These are phyloP conservation scores for Pollenia griseotomentosa DNA, from an alignment of 2,888 invertebrate genomes.

Conservation along the genomic window DNA sequence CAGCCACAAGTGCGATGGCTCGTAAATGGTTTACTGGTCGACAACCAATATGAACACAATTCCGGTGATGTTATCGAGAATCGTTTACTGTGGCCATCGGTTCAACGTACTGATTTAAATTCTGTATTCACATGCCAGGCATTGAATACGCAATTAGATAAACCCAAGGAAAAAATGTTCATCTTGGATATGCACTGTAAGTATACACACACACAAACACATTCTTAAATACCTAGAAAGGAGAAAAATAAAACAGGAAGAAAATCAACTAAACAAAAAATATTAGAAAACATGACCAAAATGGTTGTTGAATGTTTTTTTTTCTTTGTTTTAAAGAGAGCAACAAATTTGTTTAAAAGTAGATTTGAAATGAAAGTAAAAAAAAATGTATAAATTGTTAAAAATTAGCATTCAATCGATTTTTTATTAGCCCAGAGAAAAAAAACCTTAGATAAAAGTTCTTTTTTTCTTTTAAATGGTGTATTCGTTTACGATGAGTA, in stretches of 20 bases:
- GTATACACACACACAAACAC: conserved; percentile 82
- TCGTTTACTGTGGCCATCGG: conserved; percentile 89
- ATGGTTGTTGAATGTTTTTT: conserved; percentile 1
- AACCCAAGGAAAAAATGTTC: conserved; percentile 90
- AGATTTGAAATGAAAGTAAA: neutral
- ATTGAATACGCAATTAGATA: conserved; percentile 92
- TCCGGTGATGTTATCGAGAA: conserved; percentile 95
- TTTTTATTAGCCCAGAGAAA: neutral
- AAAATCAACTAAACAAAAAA: conserved; percentile 25
- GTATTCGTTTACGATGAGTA: no score
- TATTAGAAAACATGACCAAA: conserved; percentile 10
- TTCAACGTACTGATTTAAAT: conserved; percentile 92
- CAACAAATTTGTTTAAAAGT: conserved; percentile 51
- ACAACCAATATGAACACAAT: conserved; percentile 93
- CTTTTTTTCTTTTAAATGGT: neutral
- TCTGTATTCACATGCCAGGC: conserved; percentile 95
- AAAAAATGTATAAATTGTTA: conserved; percentile 1
- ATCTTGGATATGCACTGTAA: conserved; percentile 92
- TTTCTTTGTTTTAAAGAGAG: neutral
- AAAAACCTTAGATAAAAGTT: neutral
- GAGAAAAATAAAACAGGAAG: neutral
- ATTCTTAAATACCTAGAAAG: neutral
- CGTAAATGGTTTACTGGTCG: conserved; percentile 91
- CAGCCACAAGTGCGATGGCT: conserved; percentile 93
- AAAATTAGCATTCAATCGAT: conserved; percentile 52